A percentile compares a stretch with the other conserved stretches of the same genome.
Evolutionary conservation across 2,888 invertebrate species (phyloP).

Genomic region (Bruchidius siliquastri): DNA sequence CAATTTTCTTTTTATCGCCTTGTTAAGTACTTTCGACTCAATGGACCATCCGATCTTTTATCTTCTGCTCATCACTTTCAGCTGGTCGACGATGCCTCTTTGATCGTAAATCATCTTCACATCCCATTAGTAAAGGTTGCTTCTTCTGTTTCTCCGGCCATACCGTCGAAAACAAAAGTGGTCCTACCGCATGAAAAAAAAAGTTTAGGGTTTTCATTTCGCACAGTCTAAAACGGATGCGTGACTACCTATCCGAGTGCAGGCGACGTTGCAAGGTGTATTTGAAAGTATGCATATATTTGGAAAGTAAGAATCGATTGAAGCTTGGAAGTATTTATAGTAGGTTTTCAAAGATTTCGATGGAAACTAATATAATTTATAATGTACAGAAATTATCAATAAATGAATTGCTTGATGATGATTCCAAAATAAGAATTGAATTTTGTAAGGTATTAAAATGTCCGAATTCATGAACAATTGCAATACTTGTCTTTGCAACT

Average conservation of each 20-base stretch:
- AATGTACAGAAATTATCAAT: too few species aligned
- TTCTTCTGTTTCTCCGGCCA: background rate
- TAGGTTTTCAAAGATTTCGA: too few species aligned
- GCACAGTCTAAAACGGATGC: slow-evolving; percentile 18
- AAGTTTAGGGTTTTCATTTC: slow-evolving; percentile 2
- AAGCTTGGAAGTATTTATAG: too few species aligned
- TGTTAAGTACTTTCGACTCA: too few species aligned
- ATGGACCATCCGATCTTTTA: background rate
- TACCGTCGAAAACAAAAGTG: slow-evolving; percentile 30
- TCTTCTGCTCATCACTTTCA: background rate
- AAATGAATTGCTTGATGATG: too few species aligned
- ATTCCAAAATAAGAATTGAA: too few species aligned
- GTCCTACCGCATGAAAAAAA: slow-evolving; percentile 19
- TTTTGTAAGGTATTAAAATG: too few species aligned
- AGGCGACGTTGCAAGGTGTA: slow-evolving; percentile 4
- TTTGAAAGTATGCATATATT: background rate
- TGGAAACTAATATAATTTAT: too few species aligned
- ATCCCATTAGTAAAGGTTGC: background rate
- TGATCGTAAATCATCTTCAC: background rate
- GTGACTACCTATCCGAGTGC: slow-evolving; percentile 14
- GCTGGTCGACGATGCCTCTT: background rate
- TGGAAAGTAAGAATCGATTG: too few species aligned
- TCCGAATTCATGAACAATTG: too few species aligned
- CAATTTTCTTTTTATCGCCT: background rate
- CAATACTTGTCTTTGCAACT: too few species aligned